Conservation (phyloP, 2,113 vertebrate genomes). For the Embiotoca jacksoni region DNA sequence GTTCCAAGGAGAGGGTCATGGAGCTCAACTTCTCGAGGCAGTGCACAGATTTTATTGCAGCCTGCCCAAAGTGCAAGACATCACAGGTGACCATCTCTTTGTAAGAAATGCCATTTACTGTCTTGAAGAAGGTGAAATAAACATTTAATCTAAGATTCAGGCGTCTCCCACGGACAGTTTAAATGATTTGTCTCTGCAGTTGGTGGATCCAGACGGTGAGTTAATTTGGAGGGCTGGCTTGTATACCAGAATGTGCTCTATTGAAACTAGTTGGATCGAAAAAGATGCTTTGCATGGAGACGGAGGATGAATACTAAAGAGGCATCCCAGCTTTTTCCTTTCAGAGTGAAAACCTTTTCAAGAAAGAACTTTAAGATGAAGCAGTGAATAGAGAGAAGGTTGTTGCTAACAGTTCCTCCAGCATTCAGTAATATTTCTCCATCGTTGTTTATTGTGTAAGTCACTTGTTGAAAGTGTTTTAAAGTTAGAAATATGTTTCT, state of each 20-base stretch:
- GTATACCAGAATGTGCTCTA: constrained; percentile 47
- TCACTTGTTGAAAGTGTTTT: background rate
- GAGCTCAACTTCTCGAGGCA: constrained; percentile 97
- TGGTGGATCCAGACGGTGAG: constrained; percentile 31
- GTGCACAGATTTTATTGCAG: constrained; percentile 96
- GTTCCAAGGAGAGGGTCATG: constrained; percentile 98
- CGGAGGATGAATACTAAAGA: constrained; percentile 66
- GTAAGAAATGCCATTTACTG: background rate
- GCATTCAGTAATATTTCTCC: background rate
- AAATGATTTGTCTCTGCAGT: constrained; percentile 48
- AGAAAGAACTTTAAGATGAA: constrained; percentile 23
- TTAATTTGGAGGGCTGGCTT: constrained; percentile 54
- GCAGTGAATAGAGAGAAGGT: constrained; percentile 10
- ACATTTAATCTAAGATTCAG: constrained; percentile 34
- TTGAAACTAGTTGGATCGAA: constrained; percentile 61
- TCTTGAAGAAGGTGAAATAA: constrained; percentile 17
- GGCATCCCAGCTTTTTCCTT: constrained; percentile 36
- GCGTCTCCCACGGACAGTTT: constrained; percentile 25
- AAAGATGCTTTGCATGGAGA: constrained; percentile 51
- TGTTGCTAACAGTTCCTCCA: constrained; percentile 9
- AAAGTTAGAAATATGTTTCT: background rate
- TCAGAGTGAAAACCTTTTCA: constrained; percentile 40
- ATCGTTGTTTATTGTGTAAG: background rate
- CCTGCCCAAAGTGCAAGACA: constrained; percentile 93
- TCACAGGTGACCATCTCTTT: constrained; percentile 88